Percentiles rank a stretch among this genome's conserved stretches.
Conservation (phyloP, 2,888 invertebrate genomes). For the Desoria tigrina region DNA sequence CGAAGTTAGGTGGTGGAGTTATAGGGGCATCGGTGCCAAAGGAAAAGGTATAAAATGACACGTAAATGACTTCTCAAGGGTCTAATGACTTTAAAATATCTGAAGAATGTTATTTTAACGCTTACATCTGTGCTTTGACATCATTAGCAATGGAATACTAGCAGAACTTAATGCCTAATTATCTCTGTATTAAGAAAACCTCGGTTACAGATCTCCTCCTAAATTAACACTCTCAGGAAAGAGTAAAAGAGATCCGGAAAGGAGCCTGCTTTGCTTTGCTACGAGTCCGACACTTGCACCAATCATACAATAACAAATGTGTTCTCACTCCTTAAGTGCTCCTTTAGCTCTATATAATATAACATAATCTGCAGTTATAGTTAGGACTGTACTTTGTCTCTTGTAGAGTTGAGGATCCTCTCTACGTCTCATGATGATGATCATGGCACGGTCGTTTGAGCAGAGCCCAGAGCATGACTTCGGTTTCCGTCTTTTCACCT, state of each 20-base stretch:
- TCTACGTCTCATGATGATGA: no score
- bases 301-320: no score
- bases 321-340: no score
- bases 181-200: constrained; percentile 38
- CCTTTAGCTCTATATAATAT: no score
- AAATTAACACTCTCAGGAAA: constrained; percentile 20
- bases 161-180: constrained; percentile 53
- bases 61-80: constrained; percentile 49
- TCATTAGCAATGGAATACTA: constrained; percentile 53
- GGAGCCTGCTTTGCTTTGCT: no score
- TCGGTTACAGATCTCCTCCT: constrained; percentile 12
- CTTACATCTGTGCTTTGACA: constrained; percentile 52
- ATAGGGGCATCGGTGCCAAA: constrained; percentile 31
- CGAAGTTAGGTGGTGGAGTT: not conserved
- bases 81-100: constrained; percentile 53
- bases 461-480: constrained; percentile 3
- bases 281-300: no score
- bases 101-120: constrained; percentile 49
- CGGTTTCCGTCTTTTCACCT: constrained; percentile 8
- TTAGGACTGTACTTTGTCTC: no score
- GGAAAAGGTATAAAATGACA: constrained; percentile 48
- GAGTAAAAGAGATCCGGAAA: no score
- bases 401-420: no score
- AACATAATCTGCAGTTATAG: no score
- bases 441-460: constrained; percentile 11